These are phyloP conservation scores for Lysiphlebus fabarum DNA, from an alignment of 1,140 invertebrate species.

Conservation along the genomic window DNA sequence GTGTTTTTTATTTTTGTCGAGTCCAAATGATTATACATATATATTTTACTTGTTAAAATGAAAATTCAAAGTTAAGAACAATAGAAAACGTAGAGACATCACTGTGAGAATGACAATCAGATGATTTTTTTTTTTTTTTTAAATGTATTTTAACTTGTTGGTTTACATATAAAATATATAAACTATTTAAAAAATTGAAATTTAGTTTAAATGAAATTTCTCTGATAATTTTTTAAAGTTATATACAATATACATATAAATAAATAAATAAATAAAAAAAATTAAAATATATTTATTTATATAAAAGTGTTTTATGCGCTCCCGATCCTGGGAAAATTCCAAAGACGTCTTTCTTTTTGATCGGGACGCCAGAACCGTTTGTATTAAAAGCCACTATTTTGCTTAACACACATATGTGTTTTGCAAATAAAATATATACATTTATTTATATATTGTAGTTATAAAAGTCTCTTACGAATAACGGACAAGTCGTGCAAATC, in stretches of 20 bases:
- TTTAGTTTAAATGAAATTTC: no score
- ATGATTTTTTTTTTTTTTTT: conserved; percentile 19
- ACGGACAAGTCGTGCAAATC: conserved; percentile 24
- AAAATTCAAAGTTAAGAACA: background rate
- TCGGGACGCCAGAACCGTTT: conserved; percentile 7
- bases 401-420: conserved; percentile 7
- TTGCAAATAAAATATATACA: conserved; percentile 1
- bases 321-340: conserved; percentile 23
- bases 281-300: conserved; percentile 5
- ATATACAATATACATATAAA: no score
- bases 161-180: no score
- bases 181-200: no score
- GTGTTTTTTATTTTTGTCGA: no score
- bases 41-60: conserved; percentile 7
- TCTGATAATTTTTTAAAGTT: no score
- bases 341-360: conserved; percentile 18
- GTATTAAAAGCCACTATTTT: conserved; percentile 5
- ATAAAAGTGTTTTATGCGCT: conserved; percentile 19
- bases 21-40: conserved; percentile 7
- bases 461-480: conserved; percentile 3
- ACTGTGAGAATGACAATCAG: conserved; percentile 16
- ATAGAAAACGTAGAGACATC: conserved; percentile 2
- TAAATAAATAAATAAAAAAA: background rate
- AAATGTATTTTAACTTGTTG: no score
- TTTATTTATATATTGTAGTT: background rate